phyloP scores from a whole-genome alignment of 2,888 invertebrate species.

The Cacoxenus indagator region DNA sequence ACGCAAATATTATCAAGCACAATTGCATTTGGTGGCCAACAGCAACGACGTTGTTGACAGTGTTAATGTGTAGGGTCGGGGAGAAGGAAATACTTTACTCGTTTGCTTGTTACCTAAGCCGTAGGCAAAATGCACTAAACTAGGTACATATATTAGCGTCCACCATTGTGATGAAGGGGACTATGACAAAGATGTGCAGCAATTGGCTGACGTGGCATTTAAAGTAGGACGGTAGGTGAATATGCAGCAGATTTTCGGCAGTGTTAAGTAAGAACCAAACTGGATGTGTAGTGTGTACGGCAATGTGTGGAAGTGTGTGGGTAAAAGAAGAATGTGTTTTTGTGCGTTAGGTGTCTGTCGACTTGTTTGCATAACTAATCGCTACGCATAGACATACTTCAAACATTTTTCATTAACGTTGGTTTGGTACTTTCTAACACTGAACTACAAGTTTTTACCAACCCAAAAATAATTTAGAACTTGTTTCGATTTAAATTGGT shows the following conservation, averaged over 20 bases:
- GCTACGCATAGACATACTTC: not conserved
- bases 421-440: slow-evolving; percentile 23
- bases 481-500: slow-evolving; percentile 38
- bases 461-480: slow-evolving; percentile 28
- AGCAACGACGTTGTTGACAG: slow-evolving; percentile 2
- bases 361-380: not conserved
- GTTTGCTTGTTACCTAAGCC: too few species aligned
- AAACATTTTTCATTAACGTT: slow-evolving; percentile 25
- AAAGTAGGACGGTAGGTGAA: too few species aligned
- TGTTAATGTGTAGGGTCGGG: not conserved
- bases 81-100: slow-evolving; percentile 1
- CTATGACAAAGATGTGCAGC: too few species aligned
- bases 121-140: too few species aligned
- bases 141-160: too few species aligned
- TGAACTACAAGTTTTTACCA: too few species aligned
- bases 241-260: not conserved
- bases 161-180: too few species aligned
- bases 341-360: not conserved
- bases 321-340: too few species aligned
- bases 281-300: too few species aligned
- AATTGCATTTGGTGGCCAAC: slow-evolving; percentile 64
- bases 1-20: slow-evolving; percentile 64
- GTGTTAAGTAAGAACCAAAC: not conserved
- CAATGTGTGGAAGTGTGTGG: too few species aligned
- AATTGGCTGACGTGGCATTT: too few species aligned